These are phyloP conservation scores for Diphyllodes magnificus DNA, from an alignment of 2,113 vertebrate genomes.

Conservation along the genomic window DNA sequence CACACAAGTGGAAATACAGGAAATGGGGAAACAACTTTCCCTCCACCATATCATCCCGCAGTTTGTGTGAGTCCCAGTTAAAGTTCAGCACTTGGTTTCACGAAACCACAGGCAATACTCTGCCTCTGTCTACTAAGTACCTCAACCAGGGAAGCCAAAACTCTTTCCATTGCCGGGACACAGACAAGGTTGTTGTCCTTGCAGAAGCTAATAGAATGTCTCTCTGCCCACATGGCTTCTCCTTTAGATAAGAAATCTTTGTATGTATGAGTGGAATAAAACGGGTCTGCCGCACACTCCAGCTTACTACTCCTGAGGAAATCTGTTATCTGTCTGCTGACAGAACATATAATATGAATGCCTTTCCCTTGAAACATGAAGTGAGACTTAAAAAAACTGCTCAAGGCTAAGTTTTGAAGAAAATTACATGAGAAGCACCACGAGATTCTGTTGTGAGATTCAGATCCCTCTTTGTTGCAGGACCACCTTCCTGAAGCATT, in stretches of 20 bases:
- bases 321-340: not conserved
- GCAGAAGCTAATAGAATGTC: not conserved
- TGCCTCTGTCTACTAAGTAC: not conserved
- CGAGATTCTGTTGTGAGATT: not conserved
- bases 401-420: not conserved
- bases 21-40: not conserved
- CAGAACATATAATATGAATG: not conserved
- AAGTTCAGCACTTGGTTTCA: not conserved
- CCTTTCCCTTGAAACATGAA: not conserved
- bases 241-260: not conserved
- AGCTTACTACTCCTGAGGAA: not conserved
- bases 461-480: not conserved
- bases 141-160: not conserved
- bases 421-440: not conserved
- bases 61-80: not conserved
- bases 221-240: fast-evolving
- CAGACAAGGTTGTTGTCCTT: not conserved
- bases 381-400: not conserved
- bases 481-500: not conserved
- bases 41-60: not conserved
- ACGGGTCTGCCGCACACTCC: not conserved
- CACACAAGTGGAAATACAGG: fast-evolving
- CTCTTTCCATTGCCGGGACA: not conserved
- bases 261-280: not conserved
- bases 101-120: not conserved